phyloP scores from a whole-genome alignment of 1,140 invertebrate genomes.

The Neelides sp. region DNA sequence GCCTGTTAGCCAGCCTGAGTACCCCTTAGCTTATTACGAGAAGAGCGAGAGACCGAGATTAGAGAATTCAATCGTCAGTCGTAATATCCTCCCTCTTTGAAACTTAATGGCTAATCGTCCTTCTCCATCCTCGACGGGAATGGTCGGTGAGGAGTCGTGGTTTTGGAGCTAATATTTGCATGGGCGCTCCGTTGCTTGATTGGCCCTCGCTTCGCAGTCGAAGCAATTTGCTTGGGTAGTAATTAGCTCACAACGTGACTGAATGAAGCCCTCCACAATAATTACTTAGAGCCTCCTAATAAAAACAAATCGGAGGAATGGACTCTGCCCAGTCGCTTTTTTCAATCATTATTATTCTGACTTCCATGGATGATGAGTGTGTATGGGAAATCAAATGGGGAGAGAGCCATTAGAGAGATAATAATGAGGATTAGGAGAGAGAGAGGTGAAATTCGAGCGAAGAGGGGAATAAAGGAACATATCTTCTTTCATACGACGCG shows the following conservation, averaged over 20 bases:
- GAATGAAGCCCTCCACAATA: slow-evolving; percentile 20
- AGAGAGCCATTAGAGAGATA: not conserved
- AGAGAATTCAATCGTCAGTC: no score
- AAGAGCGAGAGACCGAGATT: no score
- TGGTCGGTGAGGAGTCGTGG: no score
- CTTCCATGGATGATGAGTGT: not conserved
- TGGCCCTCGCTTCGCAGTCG: slow-evolving; percentile 13
- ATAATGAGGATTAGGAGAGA: not conserved
- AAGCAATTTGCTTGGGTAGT: slow-evolving; percentile 28
- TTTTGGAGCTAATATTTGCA: slow-evolving; percentile 31
- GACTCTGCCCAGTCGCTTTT: no score
- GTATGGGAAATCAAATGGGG: not conserved
- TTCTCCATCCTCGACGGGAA: no score
- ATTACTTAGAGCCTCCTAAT: no score
- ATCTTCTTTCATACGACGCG: no score
- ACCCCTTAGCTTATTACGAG: no score
- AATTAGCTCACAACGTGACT: slow-evolving; percentile 28
- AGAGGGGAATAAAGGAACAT: not conserved
- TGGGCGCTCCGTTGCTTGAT: slow-evolving; percentile 29
- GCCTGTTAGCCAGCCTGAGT: slow-evolving; percentile 28
- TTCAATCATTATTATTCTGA: no score
- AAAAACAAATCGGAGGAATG: no score
- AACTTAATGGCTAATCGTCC: slow-evolving; percentile 22
- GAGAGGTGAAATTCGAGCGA: slow-evolving; percentile 1
- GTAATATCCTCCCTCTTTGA: not conserved